phyloP scores from a whole-genome alignment of 2,888 invertebrate genomes.

The Steromphala cineraria region DNA sequence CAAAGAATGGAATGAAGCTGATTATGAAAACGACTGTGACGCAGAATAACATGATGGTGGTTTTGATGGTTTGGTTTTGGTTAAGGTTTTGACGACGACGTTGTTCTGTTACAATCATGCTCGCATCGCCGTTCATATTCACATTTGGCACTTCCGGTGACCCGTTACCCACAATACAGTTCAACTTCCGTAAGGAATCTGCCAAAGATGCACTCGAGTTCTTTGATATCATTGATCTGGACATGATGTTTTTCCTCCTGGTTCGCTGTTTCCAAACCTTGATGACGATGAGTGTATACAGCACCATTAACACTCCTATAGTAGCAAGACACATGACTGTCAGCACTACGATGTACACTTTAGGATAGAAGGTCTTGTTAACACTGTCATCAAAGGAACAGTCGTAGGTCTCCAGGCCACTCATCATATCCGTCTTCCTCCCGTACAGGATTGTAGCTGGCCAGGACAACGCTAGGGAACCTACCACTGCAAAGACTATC shows the following conservation, averaged over 20 bases:
- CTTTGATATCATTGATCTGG: neutral
- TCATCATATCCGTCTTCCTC: constrained; percentile 31
- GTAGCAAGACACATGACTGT: constrained; percentile 27
- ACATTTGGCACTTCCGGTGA: neutral
- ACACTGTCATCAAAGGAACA: constrained; percentile 25
- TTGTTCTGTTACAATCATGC: neutral
- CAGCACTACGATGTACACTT: constrained; percentile 16
- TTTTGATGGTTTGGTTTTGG: constrained; percentile 41
- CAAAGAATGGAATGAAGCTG: constrained; percentile 54
- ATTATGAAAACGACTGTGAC: constrained; percentile 52
- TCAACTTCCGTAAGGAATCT: neutral
- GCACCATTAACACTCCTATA: constrained; percentile 31
- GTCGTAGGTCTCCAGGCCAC: constrained; percentile 7
- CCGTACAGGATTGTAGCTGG: constrained; percentile 45
- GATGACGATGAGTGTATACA: constrained; percentile 37
- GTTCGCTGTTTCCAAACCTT: constrained; percentile 15
- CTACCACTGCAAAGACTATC: constrained; percentile 29
- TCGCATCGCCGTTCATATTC: neutral
- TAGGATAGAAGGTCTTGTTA: constrained; percentile 1
- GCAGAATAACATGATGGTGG: constrained; percentile 52
- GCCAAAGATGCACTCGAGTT: neutral
- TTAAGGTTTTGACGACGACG: constrained; percentile 24
- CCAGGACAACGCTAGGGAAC: constrained; percentile 38
- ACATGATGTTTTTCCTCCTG: neutral
- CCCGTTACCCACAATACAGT: neutral